Conservation (phyloP, 2,888 invertebrate genomes). For the Nematopogon swammerdamellus region DNA sequence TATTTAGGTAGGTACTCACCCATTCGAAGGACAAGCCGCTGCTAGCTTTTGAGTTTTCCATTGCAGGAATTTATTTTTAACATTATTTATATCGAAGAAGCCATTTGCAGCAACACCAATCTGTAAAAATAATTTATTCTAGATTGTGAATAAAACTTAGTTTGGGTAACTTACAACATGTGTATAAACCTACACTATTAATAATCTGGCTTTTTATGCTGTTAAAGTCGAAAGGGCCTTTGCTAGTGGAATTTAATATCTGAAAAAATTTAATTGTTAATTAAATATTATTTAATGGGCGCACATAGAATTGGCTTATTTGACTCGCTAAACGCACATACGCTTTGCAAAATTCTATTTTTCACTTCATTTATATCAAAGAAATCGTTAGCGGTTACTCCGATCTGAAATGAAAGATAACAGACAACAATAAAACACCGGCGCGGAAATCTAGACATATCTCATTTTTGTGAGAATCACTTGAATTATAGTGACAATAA, state of each 20-base stretch:
- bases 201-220: neutral
- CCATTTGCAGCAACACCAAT: constrained; percentile 35
- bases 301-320: no score
- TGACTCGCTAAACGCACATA: no score
- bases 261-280: no score
- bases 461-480: no score
- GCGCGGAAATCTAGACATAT: no score
- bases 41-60: constrained; percentile 48
- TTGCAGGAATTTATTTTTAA: constrained; percentile 47
- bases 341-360: constrained; percentile 36
- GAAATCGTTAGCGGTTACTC: constrained; percentile 29
- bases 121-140: constrained; percentile 22
- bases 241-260: neutral
- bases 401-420: constrained; percentile 27
- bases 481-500: no score
- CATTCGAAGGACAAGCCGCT: constrained; percentile 39
- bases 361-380: constrained; percentile 37
- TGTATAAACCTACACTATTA: neutral
- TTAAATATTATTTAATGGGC: no score
- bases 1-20: no score
- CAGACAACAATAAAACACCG: neutral
- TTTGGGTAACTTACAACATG: neutral
- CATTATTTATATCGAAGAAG: constrained; percentile 40
- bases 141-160: neutral
- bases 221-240: neutral